Evolutionary conservation across 2,113 vertebrate genomes (phyloP).

Genomic region (Alligator sinensis): DNA sequence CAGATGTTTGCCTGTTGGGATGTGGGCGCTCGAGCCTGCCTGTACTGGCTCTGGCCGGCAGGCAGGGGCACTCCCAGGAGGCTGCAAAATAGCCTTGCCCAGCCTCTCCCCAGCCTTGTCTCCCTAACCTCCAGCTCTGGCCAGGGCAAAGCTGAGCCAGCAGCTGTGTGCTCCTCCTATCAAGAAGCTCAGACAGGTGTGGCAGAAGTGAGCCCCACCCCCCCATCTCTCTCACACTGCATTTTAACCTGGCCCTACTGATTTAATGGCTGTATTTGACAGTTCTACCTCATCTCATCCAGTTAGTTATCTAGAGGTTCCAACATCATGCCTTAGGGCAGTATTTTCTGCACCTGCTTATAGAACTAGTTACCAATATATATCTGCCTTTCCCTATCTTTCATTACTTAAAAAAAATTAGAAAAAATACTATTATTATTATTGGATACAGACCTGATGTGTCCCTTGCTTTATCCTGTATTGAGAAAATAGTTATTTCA

Average conservation of each 20-base stretch:
- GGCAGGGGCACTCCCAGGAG: too few species aligned
- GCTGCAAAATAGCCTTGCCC: too few species aligned
- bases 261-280: background rate
- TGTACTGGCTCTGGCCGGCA: too few species aligned
- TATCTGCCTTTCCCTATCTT: background rate
- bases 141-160: too few species aligned
- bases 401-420: background rate
- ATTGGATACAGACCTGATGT: background rate
- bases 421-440: background rate
- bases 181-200: too few species aligned
- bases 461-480: background rate
- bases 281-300: background rate
- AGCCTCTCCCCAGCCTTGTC: too few species aligned
- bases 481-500: background rate
- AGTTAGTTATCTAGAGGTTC: background rate
- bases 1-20: too few species aligned
- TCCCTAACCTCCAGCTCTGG: too few species aligned
- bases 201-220: too few species aligned
- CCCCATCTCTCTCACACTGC: too few species aligned
- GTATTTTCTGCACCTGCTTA: background rate
- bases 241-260: background rate
- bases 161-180: too few species aligned
- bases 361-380: background rate
- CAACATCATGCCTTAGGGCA: background rate
- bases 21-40: too few species aligned